Evolutionary conservation across 2,797 vertebrate species (phyloP).

Genomic region (Chiropotes sagulatus): DNA sequence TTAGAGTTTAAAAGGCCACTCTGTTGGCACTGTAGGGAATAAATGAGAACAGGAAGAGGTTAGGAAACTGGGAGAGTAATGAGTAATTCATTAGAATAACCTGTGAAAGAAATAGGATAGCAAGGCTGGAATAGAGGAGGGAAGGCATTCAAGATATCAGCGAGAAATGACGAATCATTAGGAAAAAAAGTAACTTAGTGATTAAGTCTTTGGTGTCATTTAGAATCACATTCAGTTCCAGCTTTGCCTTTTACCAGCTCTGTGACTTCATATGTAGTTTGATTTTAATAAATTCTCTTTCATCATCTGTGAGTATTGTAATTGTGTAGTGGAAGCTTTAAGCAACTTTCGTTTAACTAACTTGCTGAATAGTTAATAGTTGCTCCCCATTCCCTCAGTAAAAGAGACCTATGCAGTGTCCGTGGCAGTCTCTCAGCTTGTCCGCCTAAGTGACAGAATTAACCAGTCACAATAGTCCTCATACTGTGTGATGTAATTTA

Average conservation of each 20-base stretch:
- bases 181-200: neutral
- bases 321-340: conserved; percentile 8
- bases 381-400: neutral
- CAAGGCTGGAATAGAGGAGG: neutral
- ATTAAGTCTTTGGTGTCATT: neutral
- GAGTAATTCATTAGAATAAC: neutral
- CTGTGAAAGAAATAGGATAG: neutral
- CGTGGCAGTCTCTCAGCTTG: neutral
- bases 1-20: neutral
- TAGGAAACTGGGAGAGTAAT: neutral
- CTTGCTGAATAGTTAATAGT: neutral
- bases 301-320: neutral
- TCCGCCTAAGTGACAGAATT: neutral
- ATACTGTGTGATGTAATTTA: neutral
- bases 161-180: neutral
- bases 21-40: neutral
- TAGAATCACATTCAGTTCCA: neutral
- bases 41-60: neutral
- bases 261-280: neutral
- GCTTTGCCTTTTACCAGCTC: neutral
- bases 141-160: neutral
- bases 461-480: neutral
- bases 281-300: conserved; percentile 20
- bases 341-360: neutral
- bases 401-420: neutral